A percentile compares a stretch with the other conserved stretches of the same genome.
phyloP scores from a whole-genome alignment of 2,113 vertebrate species.

The Centropus unirufus region DNA sequence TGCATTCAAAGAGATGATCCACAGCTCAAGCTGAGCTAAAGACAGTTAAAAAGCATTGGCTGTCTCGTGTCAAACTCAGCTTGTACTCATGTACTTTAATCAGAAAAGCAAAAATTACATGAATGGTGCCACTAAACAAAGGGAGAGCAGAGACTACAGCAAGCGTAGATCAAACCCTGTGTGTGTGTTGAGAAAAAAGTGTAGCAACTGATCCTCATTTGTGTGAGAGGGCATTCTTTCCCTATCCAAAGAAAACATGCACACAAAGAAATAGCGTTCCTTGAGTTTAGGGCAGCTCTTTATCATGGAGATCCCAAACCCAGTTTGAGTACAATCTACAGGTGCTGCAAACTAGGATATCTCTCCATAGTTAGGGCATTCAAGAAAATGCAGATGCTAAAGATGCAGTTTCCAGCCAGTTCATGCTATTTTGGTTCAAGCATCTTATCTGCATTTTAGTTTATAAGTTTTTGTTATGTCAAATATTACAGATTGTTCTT shows the following conservation, averaged over 20 bases:
- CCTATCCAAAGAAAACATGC: background rate
- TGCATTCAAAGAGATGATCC: background rate
- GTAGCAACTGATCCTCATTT: background rate
- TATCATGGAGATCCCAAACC: too few species aligned
- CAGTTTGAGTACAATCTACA: too few species aligned
- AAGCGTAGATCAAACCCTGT: background rate
- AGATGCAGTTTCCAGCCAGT: background rate
- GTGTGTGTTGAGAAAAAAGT: background rate
- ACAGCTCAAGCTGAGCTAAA: background rate
- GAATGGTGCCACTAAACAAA: background rate
- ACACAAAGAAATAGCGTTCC: background rate
- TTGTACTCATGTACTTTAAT: background rate
- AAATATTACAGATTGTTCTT: background rate
- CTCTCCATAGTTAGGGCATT: too few species aligned
- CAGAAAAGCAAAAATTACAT: conserved; percentile 17
- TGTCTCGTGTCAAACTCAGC: conserved; percentile 7
- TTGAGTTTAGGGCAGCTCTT: too few species aligned
- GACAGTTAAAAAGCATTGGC: background rate
- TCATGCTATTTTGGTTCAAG: background rate
- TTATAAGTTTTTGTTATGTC: background rate
- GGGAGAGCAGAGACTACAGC: background rate
- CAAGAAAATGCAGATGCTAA: background rate
- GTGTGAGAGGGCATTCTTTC: background rate
- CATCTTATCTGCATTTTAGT: background rate
- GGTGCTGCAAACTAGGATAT: too few species aligned